Conservation (phyloP, 1,140 invertebrate genomes). For the Penaeus japonicus region DNA sequence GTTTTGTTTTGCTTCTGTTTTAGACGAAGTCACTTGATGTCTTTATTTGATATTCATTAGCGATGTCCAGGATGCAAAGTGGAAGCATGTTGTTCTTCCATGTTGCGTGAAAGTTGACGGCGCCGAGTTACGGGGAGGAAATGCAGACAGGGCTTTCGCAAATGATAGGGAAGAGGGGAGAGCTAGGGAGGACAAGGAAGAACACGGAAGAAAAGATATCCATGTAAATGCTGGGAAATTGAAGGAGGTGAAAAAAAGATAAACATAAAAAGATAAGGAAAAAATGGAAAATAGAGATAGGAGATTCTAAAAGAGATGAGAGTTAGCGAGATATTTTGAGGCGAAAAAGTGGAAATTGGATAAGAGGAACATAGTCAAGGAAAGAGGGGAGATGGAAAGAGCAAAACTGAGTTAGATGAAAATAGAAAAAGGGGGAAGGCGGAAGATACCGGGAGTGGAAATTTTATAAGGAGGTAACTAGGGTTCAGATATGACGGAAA, state of each 20-base stretch:
- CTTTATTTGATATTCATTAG: no score
- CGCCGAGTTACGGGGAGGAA: no score
- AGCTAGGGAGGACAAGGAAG: background rate
- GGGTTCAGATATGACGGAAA: no score
- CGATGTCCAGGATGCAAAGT: no score
- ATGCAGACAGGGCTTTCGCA: no score
- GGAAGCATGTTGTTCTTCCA: no score
- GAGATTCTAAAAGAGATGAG: background rate
- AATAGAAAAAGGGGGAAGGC: background rate
- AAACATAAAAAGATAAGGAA: background rate
- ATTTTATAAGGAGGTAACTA: no score
- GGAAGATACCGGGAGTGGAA: background rate
- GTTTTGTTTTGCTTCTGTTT: no score
- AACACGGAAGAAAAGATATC: background rate
- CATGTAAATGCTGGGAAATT: no score
- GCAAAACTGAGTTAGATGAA: background rate
- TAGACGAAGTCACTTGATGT: no score
- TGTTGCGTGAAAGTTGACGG: no score
- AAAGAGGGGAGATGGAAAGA: background rate
- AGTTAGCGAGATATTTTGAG: background rate
- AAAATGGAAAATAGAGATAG: background rate
- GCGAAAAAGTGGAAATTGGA: background rate
- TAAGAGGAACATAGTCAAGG: background rate
- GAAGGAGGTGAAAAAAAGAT: background rate
- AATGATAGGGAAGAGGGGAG: background rate